Evolutionary conservation across 2,797 vertebrate genomes (phyloP).

Genomic region (Peromyscus attwateri): DNA sequence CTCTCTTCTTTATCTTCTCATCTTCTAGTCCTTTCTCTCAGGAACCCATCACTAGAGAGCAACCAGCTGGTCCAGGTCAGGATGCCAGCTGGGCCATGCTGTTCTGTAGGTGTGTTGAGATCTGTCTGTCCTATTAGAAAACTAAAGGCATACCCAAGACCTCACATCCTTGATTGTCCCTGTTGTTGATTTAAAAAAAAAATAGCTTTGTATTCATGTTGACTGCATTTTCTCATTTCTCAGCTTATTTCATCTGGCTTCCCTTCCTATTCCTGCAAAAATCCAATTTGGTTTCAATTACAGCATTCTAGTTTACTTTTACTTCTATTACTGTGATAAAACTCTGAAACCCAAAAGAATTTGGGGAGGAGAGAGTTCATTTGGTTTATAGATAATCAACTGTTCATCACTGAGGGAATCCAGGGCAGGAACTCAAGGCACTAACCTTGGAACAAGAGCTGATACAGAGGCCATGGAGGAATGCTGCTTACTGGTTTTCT

Average conservation of each 20-base stretch:
- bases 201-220: background rate
- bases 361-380: background rate
- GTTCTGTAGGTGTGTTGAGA: background rate
- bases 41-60: background rate
- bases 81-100: background rate
- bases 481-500: background rate
- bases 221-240: background rate
- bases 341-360: background rate
- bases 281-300: background rate
- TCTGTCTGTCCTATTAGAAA: background rate
- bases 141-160: background rate
- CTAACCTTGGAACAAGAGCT: background rate
- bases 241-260: background rate
- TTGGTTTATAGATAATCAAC: background rate
- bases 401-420: background rate
- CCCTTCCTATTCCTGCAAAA: background rate
- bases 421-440: background rate
- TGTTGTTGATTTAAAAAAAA: background rate
- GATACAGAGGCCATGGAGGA: background rate
- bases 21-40: background rate
- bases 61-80: background rate
- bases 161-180: background rate
- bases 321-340: background rate
- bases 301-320: background rate
- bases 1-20: background rate